A percentile compares a stretch with the other conserved stretches of the same genome.
Conservation (phyloP, 1,140 invertebrate genomes). For the Matsumurasca onukii region DNA sequence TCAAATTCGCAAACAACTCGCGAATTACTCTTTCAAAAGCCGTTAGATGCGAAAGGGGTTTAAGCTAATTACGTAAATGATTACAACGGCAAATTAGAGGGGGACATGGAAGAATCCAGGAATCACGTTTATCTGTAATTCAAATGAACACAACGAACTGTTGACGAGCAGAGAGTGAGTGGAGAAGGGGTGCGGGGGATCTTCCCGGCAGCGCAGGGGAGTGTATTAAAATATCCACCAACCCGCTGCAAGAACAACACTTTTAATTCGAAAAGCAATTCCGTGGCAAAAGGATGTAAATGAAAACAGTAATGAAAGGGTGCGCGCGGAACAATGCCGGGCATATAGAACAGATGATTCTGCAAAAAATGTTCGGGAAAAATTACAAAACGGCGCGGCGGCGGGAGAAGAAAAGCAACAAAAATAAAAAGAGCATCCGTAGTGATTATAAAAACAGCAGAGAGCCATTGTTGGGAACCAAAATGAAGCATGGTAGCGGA, state of each 20-base stretch:
- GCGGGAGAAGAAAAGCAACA: constrained; percentile 23
- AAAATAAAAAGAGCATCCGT: constrained; percentile 28
- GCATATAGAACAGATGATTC: constrained; percentile 14
- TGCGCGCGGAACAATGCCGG: constrained; percentile 16
- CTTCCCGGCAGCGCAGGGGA: constrained; percentile 4
- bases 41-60: constrained; percentile 3
- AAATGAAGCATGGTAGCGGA: constrained; percentile 14
- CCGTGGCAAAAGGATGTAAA: constrained; percentile 23
- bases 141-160: constrained; percentile 17
- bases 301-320: constrained; percentile 29
- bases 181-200: constrained; percentile 11
- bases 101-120: constrained; percentile 3
- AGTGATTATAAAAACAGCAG: constrained; percentile 27
- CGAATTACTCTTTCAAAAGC: background rate
- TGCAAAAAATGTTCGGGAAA: constrained; percentile 26
- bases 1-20: background rate
- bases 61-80: constrained; percentile 20
- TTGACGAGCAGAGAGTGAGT: background rate
- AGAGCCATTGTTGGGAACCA: constrained; percentile 23
- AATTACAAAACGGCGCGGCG: constrained; percentile 24
- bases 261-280: constrained; percentile 29
- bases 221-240: constrained; percentile 13
- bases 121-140: constrained; percentile 22
- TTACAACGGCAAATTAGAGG: constrained; percentile 24
- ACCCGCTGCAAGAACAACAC: constrained; percentile 19